Base-by-base conservation (phyloP, 2,888 invertebrate genomes). In the Noctua fimbriata region DNA sequence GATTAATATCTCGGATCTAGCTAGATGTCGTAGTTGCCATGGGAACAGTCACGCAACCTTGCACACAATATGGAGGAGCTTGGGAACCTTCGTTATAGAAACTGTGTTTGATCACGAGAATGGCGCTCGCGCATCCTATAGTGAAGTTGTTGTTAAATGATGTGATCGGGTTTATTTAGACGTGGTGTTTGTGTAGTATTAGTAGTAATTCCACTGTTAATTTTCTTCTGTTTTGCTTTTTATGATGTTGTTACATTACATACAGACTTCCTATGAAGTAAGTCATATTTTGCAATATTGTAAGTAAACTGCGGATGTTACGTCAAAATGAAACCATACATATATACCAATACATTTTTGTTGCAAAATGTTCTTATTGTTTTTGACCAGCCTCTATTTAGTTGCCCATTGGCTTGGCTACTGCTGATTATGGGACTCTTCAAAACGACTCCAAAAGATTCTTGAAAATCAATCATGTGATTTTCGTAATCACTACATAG, bases 61-160 rank as follows among this genome's bases (percentile, higher is more conserved):
- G 84, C 83, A 85, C 82, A 90, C 89, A 90, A 89, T 90, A 73
- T 74, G 44, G 28, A 67, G 76, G 78, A 81, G 82, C 84, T 78
- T 87, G 85, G 85, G 88, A 88, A 83, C 75, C 76, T 82, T 75
- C 55, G 21, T 28, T 63, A 74, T 47, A 72, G 83, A 86, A 88
- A 88, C 78, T 84, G 78, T 81, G 76, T 79, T 76, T 82, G 69
- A 82, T 82, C 69, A 78, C 52, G 49, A 79, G 77, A 79, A 73
- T 72, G n/a, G 79, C 73, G 73, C 58, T 55, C 9, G 80, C 72
- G 66, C 79, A 82, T 85, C 76, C 79, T 58, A 76, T 75, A 24
- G 2, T 71, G 65, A 49, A 69, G 63, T 65, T 55, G 21, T 75
- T 75, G 41, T 44, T 73, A 69, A 65, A 63, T 66, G 60, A 73